Evolutionary conservation across 2,797 vertebrate species (phyloP).

Genomic region (Poecilia velifera): DNA sequence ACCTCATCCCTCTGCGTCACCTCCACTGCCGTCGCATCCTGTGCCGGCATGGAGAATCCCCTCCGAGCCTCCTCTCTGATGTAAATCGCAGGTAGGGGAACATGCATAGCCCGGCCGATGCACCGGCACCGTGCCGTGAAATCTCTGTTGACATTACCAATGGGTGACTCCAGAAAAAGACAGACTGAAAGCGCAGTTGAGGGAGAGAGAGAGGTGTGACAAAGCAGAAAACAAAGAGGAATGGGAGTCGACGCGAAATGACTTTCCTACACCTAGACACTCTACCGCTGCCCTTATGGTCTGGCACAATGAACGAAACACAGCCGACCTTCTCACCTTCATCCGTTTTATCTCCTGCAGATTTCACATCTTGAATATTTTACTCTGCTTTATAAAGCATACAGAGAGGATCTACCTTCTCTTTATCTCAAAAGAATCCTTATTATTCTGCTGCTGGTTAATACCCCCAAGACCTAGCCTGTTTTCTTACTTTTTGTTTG

Average conservation of each 20-base stretch:
- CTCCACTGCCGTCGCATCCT: slow-evolving; percentile 18
- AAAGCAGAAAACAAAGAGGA: slow-evolving; percentile 42
- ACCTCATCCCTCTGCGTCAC: background rate
- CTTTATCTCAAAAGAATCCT: slow-evolving; percentile 40
- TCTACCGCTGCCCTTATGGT: slow-evolving; percentile 27
- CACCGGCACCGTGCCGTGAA: slow-evolving; percentile 73
- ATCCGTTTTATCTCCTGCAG: slow-evolving; percentile 17
- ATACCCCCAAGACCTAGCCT: slow-evolving; percentile 65
- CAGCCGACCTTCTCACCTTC: slow-evolving; percentile 26
- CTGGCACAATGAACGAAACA: slow-evolving; percentile 29
- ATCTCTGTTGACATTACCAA: slow-evolving; percentile 79
- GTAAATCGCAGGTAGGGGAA: slow-evolving; percentile 78
- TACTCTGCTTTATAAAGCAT: slow-evolving; percentile 3
- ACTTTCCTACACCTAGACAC: slow-evolving; percentile 45
- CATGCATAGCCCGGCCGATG: slow-evolving; percentile 68
- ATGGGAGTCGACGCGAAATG: slow-evolving; percentile 42
- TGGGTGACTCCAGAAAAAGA: slow-evolving; percentile 72
- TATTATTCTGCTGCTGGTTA: slow-evolving; percentile 55
- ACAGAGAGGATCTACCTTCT: slow-evolving; percentile 34
- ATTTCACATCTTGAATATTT: slow-evolving; percentile 31
- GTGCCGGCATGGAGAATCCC: slow-evolving; percentile 65
- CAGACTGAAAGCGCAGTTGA: slow-evolving; percentile 41
- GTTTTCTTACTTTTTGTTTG: slow-evolving; percentile 58
- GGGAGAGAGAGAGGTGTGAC: slow-evolving; percentile 38
- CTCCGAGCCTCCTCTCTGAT: slow-evolving; percentile 74